Evolutionary conservation across 2,888 invertebrate species (phyloP), one percentile per base, ranked within the genome.

Genomic region (Cephus runcator): DNA sequence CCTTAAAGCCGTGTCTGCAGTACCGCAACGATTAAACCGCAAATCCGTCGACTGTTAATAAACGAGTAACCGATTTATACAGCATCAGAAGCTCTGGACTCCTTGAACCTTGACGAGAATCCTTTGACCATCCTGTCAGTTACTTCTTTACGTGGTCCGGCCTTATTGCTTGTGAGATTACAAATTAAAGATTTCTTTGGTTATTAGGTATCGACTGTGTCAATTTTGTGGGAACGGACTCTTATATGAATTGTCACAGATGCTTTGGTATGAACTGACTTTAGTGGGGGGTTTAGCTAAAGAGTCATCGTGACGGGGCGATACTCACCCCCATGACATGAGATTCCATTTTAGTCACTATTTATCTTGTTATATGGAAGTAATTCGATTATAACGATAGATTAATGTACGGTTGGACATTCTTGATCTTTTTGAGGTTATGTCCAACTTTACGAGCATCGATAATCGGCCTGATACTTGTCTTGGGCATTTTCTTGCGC

Each of bases 291-390:
- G 9, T 6, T 15, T 23, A 23, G 9, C 56, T 33, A 33, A 69
- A 84, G 81, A 87, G 88, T 89, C 89, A 88, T 85, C 86, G 85
- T 89, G 88, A 88, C 85, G 85, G 75, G 80, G 85, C 84, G 80
- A 82, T 82, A 80, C 80, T 75, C 35, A 80, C 84, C 85, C 81
- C 85, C 83, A 81, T 83, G 85, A 85, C 87, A 84, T 85, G 87
- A 85, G 81, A 84, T 85, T 85, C 85, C 80, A 85, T 84, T 85
- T 85, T 81, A 85, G 81, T 84, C 84, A 87, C 89, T 89, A 89
- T 89, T 89, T 88, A 89, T 89, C 89, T 89, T 88, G 87, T 89
- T 88, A 88, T 85, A 88, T 86, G 84, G 82, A 85, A 85, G 83
- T 86, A 87, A 89, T 88, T 87, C 87, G 86, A 88, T 88, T 88